Evolutionary conservation across 1,140 invertebrate species (phyloP).

Genomic region (Hycleus phaleratus): DNA sequence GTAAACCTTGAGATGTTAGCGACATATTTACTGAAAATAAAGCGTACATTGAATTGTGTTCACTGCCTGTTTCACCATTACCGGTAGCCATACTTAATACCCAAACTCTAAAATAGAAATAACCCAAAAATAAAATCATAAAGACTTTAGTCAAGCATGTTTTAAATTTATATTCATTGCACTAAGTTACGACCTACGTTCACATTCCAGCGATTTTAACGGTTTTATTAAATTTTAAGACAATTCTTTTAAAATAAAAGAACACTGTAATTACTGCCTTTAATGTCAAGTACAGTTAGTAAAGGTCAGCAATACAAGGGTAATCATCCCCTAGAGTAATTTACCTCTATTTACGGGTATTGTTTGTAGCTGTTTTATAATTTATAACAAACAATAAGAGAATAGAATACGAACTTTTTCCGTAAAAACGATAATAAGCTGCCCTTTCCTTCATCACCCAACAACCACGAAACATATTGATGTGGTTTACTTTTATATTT

Average conservation of each 20-base stretch:
- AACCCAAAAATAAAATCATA: background rate
- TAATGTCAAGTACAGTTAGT: too few species aligned
- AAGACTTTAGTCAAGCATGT: background rate
- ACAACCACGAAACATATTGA: slow-evolving; percentile 70
- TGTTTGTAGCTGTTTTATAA: too few species aligned
- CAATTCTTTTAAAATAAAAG: too few species aligned
- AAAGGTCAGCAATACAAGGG: too few species aligned
- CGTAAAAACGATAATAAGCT: slow-evolving; percentile 77
- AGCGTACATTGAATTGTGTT: slow-evolving; percentile 62
- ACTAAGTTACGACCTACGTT: too few species aligned
- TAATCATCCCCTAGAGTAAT: too few species aligned
- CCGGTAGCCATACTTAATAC: slow-evolving; percentile 71
- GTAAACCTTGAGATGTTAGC: slow-evolving; percentile 71
- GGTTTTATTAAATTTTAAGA: too few species aligned
- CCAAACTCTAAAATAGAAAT: slow-evolving; percentile 57
- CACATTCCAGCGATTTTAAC: too few species aligned
- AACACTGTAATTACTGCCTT: too few species aligned
- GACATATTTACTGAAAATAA: slow-evolving; percentile 68
- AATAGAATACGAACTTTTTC: slow-evolving; percentile 49
- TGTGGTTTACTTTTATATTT: slow-evolving; percentile 71
- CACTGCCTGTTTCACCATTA: slow-evolving; percentile 65
- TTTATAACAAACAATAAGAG: background rate
- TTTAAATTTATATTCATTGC: too few species aligned
- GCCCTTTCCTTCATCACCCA: slow-evolving; percentile 84
- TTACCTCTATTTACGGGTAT: too few species aligned